Evolutionary conservation across 2,113 vertebrate genomes (phyloP).

Genomic region (Chauna torquata): DNA sequence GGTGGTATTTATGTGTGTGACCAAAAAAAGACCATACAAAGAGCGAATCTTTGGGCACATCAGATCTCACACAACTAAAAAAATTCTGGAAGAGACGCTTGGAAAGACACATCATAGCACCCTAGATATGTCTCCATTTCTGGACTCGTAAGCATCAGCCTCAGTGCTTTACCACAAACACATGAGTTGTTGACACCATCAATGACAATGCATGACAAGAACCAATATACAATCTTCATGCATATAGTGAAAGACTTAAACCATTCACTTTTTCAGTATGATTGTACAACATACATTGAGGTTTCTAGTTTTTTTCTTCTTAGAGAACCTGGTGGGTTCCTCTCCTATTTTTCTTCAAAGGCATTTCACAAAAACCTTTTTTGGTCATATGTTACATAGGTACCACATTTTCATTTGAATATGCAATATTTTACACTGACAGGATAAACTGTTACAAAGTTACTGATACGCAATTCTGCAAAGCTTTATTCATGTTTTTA

Average conservation of each 20-base stretch:
- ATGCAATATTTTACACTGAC: not conserved
- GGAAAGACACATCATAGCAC: not conserved
- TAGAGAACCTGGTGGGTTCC: not conserved
- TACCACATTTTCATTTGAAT: not conserved
- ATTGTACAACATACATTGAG: not conserved
- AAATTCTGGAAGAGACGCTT: not conserved
- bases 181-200: not conserved
- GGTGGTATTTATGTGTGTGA: accelerated
- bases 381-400: not conserved
- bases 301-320: not conserved
- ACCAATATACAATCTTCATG: too few species aligned
- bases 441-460: not conserved
- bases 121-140: not conserved
- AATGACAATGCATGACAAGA: not conserved
- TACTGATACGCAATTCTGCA: not conserved
- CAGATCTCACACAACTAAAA: not conserved
- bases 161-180: accelerated
- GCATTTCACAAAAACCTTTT: not conserved
- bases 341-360: not conserved
- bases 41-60: not conserved
- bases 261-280: accelerated
- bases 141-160: not conserved
- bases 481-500: not conserved
- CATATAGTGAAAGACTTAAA: not conserved
- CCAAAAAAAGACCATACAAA: not conserved